phyloP scores from a whole-genome alignment of 2,113 vertebrate genomes.

The Pristiophorus japonicus region DNA sequence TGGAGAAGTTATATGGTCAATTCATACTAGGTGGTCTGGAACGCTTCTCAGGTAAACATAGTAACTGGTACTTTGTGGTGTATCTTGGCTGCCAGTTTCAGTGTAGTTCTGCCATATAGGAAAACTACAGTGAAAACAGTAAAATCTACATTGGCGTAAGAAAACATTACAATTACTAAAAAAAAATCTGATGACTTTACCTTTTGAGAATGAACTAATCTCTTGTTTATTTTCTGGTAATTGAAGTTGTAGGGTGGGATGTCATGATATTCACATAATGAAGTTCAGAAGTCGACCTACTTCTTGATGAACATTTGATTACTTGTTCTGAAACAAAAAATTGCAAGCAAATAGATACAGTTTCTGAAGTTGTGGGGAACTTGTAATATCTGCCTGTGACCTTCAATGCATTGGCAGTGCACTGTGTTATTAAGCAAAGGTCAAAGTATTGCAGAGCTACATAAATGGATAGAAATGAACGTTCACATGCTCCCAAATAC shows the following conservation, averaged over 20 bases:
- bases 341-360: not conserved
- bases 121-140: not conserved
- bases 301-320: not conserved
- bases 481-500: not conserved
- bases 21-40: slow-evolving; percentile 29
- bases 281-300: not conserved
- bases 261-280: not conserved
- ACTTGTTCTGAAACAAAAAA: not conserved
- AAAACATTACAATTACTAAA: not conserved
- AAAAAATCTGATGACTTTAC: not conserved
- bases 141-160: not conserved
- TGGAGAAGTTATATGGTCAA: not conserved
- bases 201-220: not conserved
- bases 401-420: not conserved
- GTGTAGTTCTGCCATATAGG: not conserved
- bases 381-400: not conserved
- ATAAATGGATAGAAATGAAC: not conserved
- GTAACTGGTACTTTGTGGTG: not conserved
- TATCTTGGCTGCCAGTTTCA: not conserved
- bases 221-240: not conserved
- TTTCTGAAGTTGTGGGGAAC: not conserved
- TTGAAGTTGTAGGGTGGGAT: not conserved
- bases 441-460: not conserved
- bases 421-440: not conserved
- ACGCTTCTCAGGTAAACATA: not conserved